Base-by-base conservation (phyloP, 2,888 invertebrate species). In the Dryobotodes eremita region DNA sequence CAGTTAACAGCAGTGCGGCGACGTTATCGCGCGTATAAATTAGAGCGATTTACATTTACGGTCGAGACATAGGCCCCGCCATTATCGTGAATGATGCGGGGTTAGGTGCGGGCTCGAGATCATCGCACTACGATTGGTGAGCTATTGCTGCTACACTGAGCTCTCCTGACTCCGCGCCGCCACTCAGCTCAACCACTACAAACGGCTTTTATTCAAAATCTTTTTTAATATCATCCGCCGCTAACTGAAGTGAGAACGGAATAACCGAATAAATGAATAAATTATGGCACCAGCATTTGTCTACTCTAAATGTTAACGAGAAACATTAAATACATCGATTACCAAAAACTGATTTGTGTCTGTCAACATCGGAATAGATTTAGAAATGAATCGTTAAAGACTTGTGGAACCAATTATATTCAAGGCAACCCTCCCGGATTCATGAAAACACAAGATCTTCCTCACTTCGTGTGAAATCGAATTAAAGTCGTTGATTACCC, bases 11-110 rank as follows among this genome's bases (percentile, higher is more conserved):
- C 96, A 95, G 95, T 94, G 95, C 95, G 95, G 94, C 94, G 96
- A 96, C 96, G 96, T 96, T 97, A 97, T 97, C 96, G 95, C 94
- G 93, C 94, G 95, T 96, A 96, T 97, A 97, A 96, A 97, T 96
- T 97, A 96, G 95, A 94, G 92, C 95, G 96, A 96, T 97, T 96
- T 96, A 96, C 96, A 96, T 96, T 96, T 95, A 95, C 94, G 95
- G 95, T 91, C 94, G 96, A 94, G 95, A 95, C 96, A 95, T 92
- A 94, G 94, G 95, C 93, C 91, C 93, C 91, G 93, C 95, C 94
- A 95, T 96, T 96, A 95, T 94, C 93, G 95, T 94, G 95, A 96
- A 93, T 94, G 96, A 96, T 96, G 95, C 95, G 94, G 94, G 96
- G 95, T 92, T 94, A 93, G 93, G 94, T 94, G 93, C 92, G 92